Base-by-base conservation (phyloP, 2,113 vertebrate genomes). In the Hylia prasina region DNA sequence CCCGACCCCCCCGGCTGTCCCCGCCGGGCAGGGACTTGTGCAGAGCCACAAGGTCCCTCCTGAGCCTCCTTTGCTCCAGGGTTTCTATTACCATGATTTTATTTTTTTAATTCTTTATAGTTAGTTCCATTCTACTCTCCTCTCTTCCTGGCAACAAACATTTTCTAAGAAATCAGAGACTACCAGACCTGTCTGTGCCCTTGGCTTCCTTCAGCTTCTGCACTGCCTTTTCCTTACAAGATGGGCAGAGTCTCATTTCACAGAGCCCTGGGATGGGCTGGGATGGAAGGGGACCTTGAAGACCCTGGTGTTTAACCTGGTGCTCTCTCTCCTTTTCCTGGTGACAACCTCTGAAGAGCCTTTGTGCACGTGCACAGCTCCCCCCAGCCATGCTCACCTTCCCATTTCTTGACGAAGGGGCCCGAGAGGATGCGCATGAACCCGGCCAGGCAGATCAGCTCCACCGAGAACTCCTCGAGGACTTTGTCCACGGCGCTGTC, bases 371-470 rank as follows among this genome's bases (percentile, higher is more conserved):
- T 8, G 22, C 44, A 11, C 15, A 50, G 61, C 31, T 22, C 25
- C 12, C 13, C 44, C 60, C 31, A 60, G 78, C 28, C 3, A 60
- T 45, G 39, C 97, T 87, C 97, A 99, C 99, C 99, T 58, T 98
- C 98, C 99, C 99, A 99, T 82, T 99, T 99, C 87, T 97, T 98
- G 91, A 99, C 99, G 42, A 99, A 99, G 11, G 98, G 96, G 13
- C 98, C 98, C 0, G 99, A 99, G 35, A 99, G 98, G 96, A 99
- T 99, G 75, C 99, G 97, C 99, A 99, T 99, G 97, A 99, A 99
- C 3, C 99, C 99, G 0, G 99, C 99, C 60, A 99, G 98, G 94
- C 99, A 99, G 68, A 99, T 98, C 89, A 99, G 95, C 95, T 99
- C 98, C 94, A 98, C 98, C 2, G 98, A 98, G 47, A 99, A 99